Percentiles rank a stretch among this genome's conserved stretches.
Conservation (phyloP, 2,888 invertebrate genomes). For the Mantis religiosa region DNA sequence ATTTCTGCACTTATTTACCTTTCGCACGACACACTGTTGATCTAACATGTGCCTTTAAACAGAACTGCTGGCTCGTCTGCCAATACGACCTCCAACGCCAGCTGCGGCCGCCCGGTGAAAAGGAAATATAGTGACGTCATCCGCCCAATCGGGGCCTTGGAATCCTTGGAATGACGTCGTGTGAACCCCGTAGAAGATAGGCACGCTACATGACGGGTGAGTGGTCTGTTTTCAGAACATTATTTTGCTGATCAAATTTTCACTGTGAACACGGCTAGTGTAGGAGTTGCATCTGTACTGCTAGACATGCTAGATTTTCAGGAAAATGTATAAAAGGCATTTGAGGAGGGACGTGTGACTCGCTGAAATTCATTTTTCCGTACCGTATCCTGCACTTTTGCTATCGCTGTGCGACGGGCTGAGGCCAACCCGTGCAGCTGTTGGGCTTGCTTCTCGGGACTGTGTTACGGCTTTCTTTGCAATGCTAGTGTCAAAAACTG, state of each 20-base stretch:
- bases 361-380: neutral
- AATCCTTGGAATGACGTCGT: slow-evolving; percentile 34
- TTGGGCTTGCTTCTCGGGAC: neutral
- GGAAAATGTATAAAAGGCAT: neutral
- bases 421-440: neutral
- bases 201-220: slow-evolving; percentile 47
- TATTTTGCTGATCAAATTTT: slow-evolving; percentile 51
- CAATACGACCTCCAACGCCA: neutral
- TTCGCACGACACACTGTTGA: too few relatives aligned
- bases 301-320: slow-evolving; percentile 3
- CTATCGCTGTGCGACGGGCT: neutral
- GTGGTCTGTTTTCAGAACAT: slow-evolving; percentile 48
- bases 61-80: too few relatives aligned
- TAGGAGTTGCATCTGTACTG: slow-evolving; percentile 16
- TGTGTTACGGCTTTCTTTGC: neutral
- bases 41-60: too few relatives aligned
- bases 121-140: slow-evolving; percentile 28
- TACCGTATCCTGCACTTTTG: neutral
- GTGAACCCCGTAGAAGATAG: slow-evolving; percentile 39
- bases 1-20: too few relatives aligned
- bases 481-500: neutral
- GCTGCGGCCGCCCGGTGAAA: neutral
- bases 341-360: neutral
- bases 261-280: slow-evolving; percentile 36
- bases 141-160: slow-evolving; percentile 35